A percentile compares a stretch with the other conserved stretches of the same genome.
Evolutionary conservation across 2,888 invertebrate genomes (phyloP).

Genomic region (Nymphalis polychloros): DNA sequence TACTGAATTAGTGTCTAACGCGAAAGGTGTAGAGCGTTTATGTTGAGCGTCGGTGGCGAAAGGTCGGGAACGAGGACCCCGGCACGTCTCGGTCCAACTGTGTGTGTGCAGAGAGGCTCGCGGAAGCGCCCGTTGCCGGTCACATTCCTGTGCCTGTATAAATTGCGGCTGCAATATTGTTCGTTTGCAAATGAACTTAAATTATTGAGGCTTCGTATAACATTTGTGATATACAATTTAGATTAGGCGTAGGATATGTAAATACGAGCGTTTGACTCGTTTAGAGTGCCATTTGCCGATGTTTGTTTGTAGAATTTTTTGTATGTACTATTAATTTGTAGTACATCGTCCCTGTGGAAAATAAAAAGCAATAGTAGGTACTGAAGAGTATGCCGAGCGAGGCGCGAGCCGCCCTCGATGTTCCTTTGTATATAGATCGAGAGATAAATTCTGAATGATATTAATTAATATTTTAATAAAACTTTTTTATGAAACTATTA

Average conservation of each 20-base stretch:
- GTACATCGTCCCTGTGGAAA: conserved; percentile 63
- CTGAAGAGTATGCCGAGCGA: conserved; percentile 39
- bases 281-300: conserved; percentile 74
- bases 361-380: conserved; percentile 58
- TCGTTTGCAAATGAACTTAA: conserved; percentile 50
- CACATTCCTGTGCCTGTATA: conserved; percentile 62
- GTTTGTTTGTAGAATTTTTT: conserved; percentile 58
- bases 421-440: conserved; percentile 60
- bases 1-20: conserved; percentile 66
- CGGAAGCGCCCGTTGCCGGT: conserved; percentile 48
- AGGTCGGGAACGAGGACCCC: conserved; percentile 44
- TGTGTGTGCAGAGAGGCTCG: conserved; percentile 40
- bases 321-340: conserved; percentile 54
- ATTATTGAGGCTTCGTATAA: conserved; percentile 71
- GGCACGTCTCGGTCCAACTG: conserved; percentile 41
- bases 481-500: conserved; percentile 67
- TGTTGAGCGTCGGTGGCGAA: conserved; percentile 42
- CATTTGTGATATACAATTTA: conserved; percentile 77
- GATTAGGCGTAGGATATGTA: conserved; percentile 65
- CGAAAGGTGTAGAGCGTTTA: conserved; percentile 44
- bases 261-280: conserved; percentile 68
- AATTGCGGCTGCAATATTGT: conserved; percentile 46
- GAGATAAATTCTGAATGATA: conserved; percentile 73
- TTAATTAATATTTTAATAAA: conserved; percentile 71
- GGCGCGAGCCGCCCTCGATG: conserved; percentile 41